phyloP scores from a whole-genome alignment of 2,797 vertebrate species.

The Pangasius sanitwongsei region DNA sequence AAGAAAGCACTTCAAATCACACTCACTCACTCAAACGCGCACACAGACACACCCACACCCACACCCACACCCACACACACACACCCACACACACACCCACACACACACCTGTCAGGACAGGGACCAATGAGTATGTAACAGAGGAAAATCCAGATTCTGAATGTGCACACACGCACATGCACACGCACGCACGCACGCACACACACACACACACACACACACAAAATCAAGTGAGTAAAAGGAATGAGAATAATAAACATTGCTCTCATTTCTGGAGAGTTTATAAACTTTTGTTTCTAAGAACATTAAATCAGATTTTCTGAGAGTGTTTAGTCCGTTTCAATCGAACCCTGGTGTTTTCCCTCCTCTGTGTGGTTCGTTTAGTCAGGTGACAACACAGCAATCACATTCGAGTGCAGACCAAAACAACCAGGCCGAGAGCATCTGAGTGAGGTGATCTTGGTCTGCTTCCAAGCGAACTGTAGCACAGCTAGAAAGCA shows the following conservation, averaged over 20 bases:
- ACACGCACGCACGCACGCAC: not conserved
- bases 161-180: not conserved
- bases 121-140: constrained; percentile 12
- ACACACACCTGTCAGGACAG: not conserved
- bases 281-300: not conserved
- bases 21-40: not conserved
- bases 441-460: not conserved
- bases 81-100: no score
- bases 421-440: not conserved
- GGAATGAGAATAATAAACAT: not conserved
- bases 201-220: constrained; percentile 19
- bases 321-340: not conserved
- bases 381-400: not conserved
- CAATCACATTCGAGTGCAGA: not conserved
- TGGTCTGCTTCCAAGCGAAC: not conserved
- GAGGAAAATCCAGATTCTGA: not conserved
- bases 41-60: not conserved
- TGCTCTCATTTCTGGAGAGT: not conserved
- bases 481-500: not conserved
- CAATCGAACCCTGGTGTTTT: not conserved
- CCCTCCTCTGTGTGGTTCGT: not conserved
- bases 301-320: not conserved
- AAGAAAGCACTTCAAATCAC: constrained; percentile 6
- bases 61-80: not conserved
- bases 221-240: not conserved